Conservation (phyloP, 2,797 vertebrate species). For the Myoxocephalus aenaeus region DNA sequence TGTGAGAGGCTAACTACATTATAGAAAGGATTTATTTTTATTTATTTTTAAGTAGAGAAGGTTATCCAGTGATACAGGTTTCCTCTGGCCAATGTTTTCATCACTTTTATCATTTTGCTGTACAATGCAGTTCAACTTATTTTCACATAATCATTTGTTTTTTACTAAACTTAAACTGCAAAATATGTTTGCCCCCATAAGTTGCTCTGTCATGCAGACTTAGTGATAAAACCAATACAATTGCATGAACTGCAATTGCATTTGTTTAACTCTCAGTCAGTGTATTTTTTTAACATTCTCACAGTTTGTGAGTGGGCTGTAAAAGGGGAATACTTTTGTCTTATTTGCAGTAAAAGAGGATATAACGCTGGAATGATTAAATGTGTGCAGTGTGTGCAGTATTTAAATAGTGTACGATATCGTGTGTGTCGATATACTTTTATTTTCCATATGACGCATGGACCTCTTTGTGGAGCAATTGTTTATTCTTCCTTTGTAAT, state of each 20-base stretch:
- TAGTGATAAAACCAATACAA: not conserved
- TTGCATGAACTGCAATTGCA: not conserved
- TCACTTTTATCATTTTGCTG: not conserved
- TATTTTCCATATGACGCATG: not conserved
- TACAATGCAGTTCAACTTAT: not conserved
- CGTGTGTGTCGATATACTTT: not conserved
- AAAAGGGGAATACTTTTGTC: not conserved
- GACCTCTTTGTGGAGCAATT: not conserved
- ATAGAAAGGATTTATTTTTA: not conserved
- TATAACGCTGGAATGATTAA: not conserved
- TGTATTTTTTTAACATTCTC: not conserved
- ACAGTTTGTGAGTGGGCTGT: not conserved
- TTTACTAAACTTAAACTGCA: not conserved
- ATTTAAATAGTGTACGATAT: not conserved
- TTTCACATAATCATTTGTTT: not conserved
- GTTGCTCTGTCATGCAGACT: not conserved
- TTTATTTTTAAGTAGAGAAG: not conserved
- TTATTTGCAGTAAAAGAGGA: not conserved
- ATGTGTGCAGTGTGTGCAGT: not conserved
- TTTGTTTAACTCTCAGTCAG: not conserved
- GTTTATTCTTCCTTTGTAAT: not conserved
- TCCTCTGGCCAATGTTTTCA: not conserved
- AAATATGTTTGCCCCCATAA: not conserved
- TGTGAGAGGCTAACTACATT: slow-evolving; percentile 5
- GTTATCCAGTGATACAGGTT: not conserved